Evolutionary conservation across 2,113 vertebrate species (phyloP).

Genomic region (Spheniscus mendiculus): DNA sequence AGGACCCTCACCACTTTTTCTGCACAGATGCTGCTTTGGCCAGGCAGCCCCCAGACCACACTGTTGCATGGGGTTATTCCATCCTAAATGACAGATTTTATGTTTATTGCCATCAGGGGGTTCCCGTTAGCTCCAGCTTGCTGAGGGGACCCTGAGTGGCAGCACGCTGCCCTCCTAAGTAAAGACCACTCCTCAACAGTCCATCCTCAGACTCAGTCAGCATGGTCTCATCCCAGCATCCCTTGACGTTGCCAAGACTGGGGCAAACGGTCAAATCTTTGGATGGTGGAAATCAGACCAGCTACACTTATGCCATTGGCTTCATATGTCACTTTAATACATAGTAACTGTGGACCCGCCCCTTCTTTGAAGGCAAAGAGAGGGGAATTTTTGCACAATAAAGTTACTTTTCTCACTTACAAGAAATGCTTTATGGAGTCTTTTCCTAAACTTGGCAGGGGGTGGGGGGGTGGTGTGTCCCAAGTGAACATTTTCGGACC

Average conservation of each 20-base stretch:
- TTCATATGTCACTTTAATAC: background rate
- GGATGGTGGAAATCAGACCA: background rate
- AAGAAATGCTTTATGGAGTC: background rate
- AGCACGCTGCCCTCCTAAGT: fast-evolving
- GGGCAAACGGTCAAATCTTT: background rate
- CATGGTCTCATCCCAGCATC: background rate
- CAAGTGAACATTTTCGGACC: background rate
- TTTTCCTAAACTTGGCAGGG: background rate
- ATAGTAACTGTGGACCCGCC: background rate
- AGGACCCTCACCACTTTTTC: background rate
- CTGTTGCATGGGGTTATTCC: fast-evolving
- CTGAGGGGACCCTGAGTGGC: background rate
- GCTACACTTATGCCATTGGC: fast-evolving
- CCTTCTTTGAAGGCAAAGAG: background rate
- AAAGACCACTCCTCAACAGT: background rate
- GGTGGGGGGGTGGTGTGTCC: fast-evolving
- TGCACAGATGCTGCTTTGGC: background rate
- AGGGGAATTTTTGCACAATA: background rate
- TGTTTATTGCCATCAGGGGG: fast-evolving
- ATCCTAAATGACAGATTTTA: background rate
- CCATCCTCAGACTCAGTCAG: background rate
- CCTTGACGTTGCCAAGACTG: fast-evolving
- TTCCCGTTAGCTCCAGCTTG: background rate
- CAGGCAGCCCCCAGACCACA: fast-evolving
- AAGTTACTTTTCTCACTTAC: background rate